Evolutionary conservation across 2,113 vertebrate genomes (phyloP), one percentile per base, ranked within the genome.

Genomic region (Cygnus buccinator): DNA sequence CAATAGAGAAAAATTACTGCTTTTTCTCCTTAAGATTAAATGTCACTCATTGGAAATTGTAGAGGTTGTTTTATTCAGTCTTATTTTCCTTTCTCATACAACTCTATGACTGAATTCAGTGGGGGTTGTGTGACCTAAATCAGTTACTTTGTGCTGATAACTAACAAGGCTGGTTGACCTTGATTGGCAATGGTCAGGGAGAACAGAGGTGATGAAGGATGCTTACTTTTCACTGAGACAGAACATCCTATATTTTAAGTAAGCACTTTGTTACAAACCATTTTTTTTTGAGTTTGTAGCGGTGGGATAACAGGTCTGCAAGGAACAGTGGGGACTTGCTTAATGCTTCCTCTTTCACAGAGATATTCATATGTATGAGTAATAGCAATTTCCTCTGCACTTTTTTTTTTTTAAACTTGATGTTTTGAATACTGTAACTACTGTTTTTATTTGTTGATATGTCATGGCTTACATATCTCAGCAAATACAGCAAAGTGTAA

Each of bases 401-500:
- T 31, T 57, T 43, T 57, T 57, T 83, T 61, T 79, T 50, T 48
- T 48, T 48, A 20, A 48, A 37, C 37, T 75, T 50, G 39, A 3
- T 50, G 10, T 50, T 73, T 70, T 58, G 76, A 82, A 75, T 70
- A 58, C 70, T 37, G 11, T 12, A 46, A 14, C 13, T n/a, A 33
- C 8, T 3, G 11, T 5, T 75, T 83, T 80, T 94, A 20, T 78
- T 87, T 93, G 37, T 71, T 50, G 33, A 52, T 46, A 13, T 1
- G 2, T 44, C 41, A 25, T 12, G 1, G 77, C 72, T 41, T 11
- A 10, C 50, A 41, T 50, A 52, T 87, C 95, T 97, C 89, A 94
- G 93, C 87, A 96, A 95, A 95, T 91, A 76, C 52, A 67, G 41
- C 43, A 26, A 61, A 57, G 19, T 33, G 77, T 82, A 80, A 80